These are phyloP conservation scores for Thymelicus sylvestris DNA, from an alignment of 2,888 invertebrate species.

Conservation along the genomic window DNA sequence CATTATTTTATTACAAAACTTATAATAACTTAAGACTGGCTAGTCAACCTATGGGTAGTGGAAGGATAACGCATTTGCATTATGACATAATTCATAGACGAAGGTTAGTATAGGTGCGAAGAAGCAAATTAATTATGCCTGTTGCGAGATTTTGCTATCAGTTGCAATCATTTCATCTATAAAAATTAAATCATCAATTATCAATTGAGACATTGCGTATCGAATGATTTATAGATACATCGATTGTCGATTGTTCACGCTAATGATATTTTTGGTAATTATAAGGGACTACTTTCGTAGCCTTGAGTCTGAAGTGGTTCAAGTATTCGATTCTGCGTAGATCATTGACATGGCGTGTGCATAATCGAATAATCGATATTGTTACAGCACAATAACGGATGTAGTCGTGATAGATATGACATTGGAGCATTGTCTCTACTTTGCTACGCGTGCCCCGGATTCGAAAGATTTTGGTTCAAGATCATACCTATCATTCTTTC, in stretches of 20 bases:
- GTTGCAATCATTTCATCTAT: background rate
- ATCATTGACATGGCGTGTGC: conserved; percentile 63
- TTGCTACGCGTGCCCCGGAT: conserved; percentile 71
- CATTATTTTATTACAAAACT: background rate
- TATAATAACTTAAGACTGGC: too few species aligned
- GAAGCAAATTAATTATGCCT: background rate
- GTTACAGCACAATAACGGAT: conserved; percentile 62
- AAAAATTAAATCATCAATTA: conserved; percentile 13
- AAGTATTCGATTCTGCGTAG: conserved; percentile 47
- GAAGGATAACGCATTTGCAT: too few species aligned
- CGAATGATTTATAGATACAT: conserved; percentile 13
- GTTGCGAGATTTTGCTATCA: background rate
- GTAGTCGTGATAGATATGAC: conserved; percentile 71
- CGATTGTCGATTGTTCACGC: conserved; percentile 18
- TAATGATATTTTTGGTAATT: conserved; percentile 34
- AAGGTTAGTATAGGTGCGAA: background rate
- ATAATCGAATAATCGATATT: conserved; percentile 61
- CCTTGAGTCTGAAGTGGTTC: conserved; percentile 19
- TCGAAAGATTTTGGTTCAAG: conserved; percentile 72
- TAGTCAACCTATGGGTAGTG: too few species aligned
- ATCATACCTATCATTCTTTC: conserved; percentile 46
- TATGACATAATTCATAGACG: too few species aligned
- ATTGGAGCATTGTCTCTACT: conserved; percentile 74
- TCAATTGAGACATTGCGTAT: conserved; percentile 13
- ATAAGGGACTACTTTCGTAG: conserved; percentile 17